Evolutionary conservation across 2,797 vertebrate species (phyloP), one percentile per base, ranked within the genome.

Genomic region (Eulemur rubriventer): DNA sequence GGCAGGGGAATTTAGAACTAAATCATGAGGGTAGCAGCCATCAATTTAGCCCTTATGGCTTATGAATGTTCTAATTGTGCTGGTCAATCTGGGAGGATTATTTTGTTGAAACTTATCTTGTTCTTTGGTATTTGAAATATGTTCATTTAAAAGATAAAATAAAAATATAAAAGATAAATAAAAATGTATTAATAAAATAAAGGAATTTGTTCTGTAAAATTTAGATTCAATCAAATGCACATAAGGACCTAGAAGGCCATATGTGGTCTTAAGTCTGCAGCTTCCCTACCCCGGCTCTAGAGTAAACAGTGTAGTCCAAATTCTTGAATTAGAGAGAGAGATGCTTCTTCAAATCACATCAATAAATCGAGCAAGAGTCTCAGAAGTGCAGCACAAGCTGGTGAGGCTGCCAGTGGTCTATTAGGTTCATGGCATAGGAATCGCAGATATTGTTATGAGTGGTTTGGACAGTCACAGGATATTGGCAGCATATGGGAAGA

Each of bases 271-370:
- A n/a, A n/a, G 63, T 33, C 63, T 18, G 16, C 17, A n/a, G 33
- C 16, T n/a, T n/a, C 33, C 63, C 63, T 7, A 18, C 7, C 33
- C 17, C 7, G 4, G 33, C 63, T 65, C 63, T 12, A 48, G 72
- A 65, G 52, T 28, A 75, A 73, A 67, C 38, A 43, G 9, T 80
- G 35, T 59, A 30, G 79, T 52, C 50, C 63, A 52, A 67, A 85
- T 80, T 89, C 72, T 92, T 61, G 12, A 94, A 69, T 57, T 93
- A 38, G 13, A 73, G 70, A 83, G 22, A 38, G 65, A 63, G 18
- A 65, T 79, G 43, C 43, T 69, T 46, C 79, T 96, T 97, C 70
- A 63, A 41, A 69, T 91, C 84, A 35, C 14, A 67, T 76, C 48
- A 85, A 48, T 28, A 78, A 76, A 50, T 26, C 24, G 61, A 18